Conservation (phyloP, 2,113 vertebrate species). For the Odocoileus hemionus region DNA sequence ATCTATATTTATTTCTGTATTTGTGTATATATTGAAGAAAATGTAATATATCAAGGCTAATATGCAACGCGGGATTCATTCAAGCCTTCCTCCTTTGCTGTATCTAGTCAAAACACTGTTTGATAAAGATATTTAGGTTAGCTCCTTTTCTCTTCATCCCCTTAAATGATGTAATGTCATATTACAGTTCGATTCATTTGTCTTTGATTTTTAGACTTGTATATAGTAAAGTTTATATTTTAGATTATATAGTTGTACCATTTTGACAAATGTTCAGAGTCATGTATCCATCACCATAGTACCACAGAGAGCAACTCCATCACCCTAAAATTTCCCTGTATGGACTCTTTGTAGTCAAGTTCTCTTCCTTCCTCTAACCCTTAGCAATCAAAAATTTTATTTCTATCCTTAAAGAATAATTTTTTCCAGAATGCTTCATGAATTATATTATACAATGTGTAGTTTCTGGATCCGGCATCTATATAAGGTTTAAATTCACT, state of each 20-base stretch:
- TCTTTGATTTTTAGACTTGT: neutral
- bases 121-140: neutral
- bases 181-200: neutral
- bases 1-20: neutral
- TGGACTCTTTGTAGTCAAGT: neutral
- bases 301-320: neutral
- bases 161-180: neutral
- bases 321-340: neutral
- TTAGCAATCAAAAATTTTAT: neutral
- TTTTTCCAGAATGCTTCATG: neutral
- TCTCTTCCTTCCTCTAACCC: neutral
- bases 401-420: neutral
- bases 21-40: neutral
- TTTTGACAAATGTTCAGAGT: neutral
- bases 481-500: neutral
- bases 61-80: neutral
- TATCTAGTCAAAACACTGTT: neutral
- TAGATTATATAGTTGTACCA: neutral
- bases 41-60: neutral
- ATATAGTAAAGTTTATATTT: neutral
- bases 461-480: neutral
- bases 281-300: neutral
- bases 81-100: neutral
- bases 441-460: neutral
- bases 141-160: neutral